Percentiles rank a stretch among this genome's conserved stretches.
Conservation (phyloP, 2,113 vertebrate genomes). For the Stigmatopora argus region DNA sequence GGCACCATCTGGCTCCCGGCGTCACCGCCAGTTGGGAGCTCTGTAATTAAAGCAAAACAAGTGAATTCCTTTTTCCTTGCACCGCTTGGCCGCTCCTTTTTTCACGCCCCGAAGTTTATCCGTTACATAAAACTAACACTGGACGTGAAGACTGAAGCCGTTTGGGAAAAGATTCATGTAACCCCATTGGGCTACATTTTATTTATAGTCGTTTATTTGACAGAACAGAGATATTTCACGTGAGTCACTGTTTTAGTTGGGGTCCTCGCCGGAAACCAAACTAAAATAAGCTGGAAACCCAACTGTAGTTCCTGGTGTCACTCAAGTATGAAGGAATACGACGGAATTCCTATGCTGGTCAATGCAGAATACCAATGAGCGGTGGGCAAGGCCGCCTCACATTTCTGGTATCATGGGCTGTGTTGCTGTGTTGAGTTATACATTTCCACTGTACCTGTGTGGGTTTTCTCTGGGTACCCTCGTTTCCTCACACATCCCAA, state of each 20-base stretch:
- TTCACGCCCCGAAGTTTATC: constrained; percentile 44
- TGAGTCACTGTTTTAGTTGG: neutral
- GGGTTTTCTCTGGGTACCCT: no score
- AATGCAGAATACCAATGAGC: no score
- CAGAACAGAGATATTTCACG: neutral
- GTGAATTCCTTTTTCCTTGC: constrained; percentile 25
- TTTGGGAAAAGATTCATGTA: constrained; percentile 15
- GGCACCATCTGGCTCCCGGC: constrained; percentile 64
- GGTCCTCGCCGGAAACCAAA: neutral
- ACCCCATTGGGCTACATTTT: neutral
- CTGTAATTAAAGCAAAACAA: constrained; percentile 57
- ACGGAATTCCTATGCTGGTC: no score
- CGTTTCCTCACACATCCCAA: no score
- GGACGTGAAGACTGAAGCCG: constrained; percentile 23
- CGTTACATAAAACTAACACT: constrained; percentile 42
- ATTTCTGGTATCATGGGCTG: no score
- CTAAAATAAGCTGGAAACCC: neutral
- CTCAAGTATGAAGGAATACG: neutral
- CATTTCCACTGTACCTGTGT: no score
- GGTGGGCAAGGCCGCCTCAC: no score
- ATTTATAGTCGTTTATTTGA: neutral
- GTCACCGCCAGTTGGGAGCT: constrained; percentile 44
- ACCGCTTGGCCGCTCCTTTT: constrained; percentile 22
- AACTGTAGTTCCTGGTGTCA: neutral
- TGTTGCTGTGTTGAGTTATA: no score